These are phyloP conservation scores for Adrianichthys oophorus DNA, from an alignment of 2,797 vertebrate species.

Conservation along the genomic window DNA sequence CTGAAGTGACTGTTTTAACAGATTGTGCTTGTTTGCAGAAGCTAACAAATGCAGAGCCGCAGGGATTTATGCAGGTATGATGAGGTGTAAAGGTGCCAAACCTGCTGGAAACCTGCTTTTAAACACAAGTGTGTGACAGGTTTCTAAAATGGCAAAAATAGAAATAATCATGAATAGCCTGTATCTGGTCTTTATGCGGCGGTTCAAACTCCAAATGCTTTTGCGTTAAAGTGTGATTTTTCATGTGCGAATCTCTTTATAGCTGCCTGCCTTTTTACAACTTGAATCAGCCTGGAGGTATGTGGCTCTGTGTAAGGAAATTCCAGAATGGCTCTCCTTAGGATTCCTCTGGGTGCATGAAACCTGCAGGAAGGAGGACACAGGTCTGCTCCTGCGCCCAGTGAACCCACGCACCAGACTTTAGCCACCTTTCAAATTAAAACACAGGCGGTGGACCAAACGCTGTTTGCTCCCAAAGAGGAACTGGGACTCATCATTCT, in stretches of 20 bases:
- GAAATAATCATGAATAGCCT: neutral
- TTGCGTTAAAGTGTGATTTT: conserved; percentile 23
- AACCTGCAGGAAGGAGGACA: conserved; percentile 64
- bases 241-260: conserved; percentile 29
- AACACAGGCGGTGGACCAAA: conserved; percentile 51
- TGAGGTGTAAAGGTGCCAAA: too few species aligned
- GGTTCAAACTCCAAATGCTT: conserved; percentile 13
- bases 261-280: conserved; percentile 40
- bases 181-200: neutral
- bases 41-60: too few species aligned
- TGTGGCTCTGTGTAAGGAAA: conserved; percentile 71
- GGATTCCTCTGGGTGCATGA: conserved; percentile 66
- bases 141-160: neutral
- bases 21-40: conserved; percentile 2
- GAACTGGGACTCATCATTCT: conserved; percentile 72
- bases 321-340: conserved; percentile 60
- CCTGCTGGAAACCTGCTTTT: too few species aligned
- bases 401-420: conserved; percentile 57
- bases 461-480: conserved; percentile 64
- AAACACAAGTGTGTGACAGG: too few species aligned
- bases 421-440: conserved; percentile 48
- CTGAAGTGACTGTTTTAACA: conserved; percentile 32
- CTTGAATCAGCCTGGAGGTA: conserved; percentile 60
- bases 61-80: too few species aligned
- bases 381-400: conserved; percentile 57